Evolutionary conservation across 2,888 invertebrate species (phyloP), one percentile per base, ranked within the genome.

Genomic region (Diadegma fenestrale): DNA sequence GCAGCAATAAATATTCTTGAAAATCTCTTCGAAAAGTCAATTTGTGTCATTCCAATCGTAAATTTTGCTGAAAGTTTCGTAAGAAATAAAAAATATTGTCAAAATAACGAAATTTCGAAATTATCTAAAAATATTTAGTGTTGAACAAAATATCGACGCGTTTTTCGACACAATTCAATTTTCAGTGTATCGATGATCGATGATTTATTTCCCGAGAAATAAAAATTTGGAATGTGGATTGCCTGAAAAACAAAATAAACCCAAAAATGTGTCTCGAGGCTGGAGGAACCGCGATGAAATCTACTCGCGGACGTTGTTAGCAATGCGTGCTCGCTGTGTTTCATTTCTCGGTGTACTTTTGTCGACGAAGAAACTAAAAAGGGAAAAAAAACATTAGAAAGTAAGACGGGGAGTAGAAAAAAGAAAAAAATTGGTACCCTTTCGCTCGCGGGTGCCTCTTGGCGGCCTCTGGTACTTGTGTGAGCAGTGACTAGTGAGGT

Each of bases 401-500:
- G 76, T 51, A 33, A 37, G 51, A 61, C 10, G 43, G 43, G 17
- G 26, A 61, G 58, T 8, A 68, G 45, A 41, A 14, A 51, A 7
- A 63, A 63, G 30, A 68, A 82, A 92, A 91, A 91, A 92, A 93
- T 93, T 92, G 91, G 92, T 92, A 92, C 90, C 90, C 90, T 91
- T 89, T 90, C 85, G 91, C 90, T 91, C 89, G 90, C 90, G 90
- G 92, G 89, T 91, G 89, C 89, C 92, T 93, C 92, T 93, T 92
- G 89, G 91, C 90, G 90, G 91, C 89, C 80, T 91, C 89, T 89
- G 89, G 87, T 85, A 88, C 90, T 92, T 90, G 88, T 91, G 89
- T 88, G 90, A 91, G 91, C 90, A 91, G 89, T 88, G 92, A 91
- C 91, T 92, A 92, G 91, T 92, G 91, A 92, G 92, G 91, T 92